Evolutionary conservation across 2,113 vertebrate genomes (phyloP).

Genomic region (Calypte anna): DNA sequence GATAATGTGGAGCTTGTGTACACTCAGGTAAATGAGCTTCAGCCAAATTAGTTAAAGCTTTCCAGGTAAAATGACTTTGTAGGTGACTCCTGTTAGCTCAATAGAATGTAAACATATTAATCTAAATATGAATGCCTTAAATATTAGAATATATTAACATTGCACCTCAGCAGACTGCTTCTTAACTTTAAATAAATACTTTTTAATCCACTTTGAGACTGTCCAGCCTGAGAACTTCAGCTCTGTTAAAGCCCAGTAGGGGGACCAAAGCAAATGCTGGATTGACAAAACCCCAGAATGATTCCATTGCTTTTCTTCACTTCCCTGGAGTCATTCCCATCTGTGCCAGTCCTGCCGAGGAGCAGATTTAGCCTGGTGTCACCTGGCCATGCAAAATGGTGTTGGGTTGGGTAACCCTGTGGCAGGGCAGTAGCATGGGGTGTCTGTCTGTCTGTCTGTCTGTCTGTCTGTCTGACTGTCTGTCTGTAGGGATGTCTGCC

Average conservation of each 20-base stretch:
- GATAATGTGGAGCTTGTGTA: not conserved
- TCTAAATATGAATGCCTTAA: not conserved
- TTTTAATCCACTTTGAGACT: not conserved
- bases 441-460: no score
- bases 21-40: not conserved
- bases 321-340: not conserved
- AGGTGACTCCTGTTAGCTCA: not conserved
- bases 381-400: not conserved
- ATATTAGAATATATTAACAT: not conserved
- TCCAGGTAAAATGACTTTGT: not conserved
- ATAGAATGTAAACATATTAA: not conserved
- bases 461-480: no score
- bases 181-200: not conserved
- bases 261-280: not conserved
- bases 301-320: not conserved
- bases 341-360: not conserved
- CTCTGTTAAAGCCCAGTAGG: not conserved
- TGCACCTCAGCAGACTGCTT: not conserved
- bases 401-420: not conserved
- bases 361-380: not conserved
- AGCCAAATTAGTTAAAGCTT: not conserved
- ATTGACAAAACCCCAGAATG: not conserved
- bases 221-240: not conserved
- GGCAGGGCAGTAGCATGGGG: no score
- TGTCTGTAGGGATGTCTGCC: no score